phyloP scores from a whole-genome alignment of 2,888 invertebrate species.

The Pherbina coryleti region DNA sequence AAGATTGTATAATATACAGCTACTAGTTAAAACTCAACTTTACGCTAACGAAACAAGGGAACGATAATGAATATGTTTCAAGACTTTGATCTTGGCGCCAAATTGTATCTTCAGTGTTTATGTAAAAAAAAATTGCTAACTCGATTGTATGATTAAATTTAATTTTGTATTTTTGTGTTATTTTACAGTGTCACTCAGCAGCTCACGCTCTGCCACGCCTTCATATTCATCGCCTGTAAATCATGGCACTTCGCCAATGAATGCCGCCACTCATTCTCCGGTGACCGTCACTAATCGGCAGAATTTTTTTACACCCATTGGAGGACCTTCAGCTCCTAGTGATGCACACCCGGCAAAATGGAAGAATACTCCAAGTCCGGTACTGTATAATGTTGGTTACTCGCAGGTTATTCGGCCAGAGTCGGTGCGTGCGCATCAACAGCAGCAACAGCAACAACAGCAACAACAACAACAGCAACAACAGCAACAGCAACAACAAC shows the following conservation, averaged over 20 bases:
- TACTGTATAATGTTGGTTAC: slow-evolving; percentile 65
- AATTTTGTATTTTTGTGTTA: slow-evolving; percentile 41
- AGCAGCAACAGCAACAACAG: slow-evolving; percentile 54
- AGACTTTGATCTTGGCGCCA: slow-evolving; percentile 65
- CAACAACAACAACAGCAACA: slow-evolving; percentile 49
- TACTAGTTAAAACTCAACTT: background rate
- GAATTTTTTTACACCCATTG: slow-evolving; percentile 93
- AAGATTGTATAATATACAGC: background rate
- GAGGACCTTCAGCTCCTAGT: slow-evolving; percentile 53
- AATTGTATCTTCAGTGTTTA: slow-evolving; percentile 68
- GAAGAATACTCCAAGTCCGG: slow-evolving; percentile 68
- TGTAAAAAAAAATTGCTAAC: slow-evolving; percentile 53
- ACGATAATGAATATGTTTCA: slow-evolving; percentile 60
- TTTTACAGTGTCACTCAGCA: slow-evolving; percentile 86
- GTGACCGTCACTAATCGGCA: slow-evolving; percentile 81
- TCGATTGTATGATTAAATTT: background rate
- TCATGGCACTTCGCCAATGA: slow-evolving; percentile 77
- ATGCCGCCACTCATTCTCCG: slow-evolving; percentile 73
- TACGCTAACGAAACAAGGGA: background rate
- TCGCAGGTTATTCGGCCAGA: slow-evolving; percentile 64
- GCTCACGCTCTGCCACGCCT: slow-evolving; percentile 93
- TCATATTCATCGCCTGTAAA: slow-evolving; percentile 85
- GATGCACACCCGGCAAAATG: slow-evolving; percentile 59
- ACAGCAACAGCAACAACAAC: slow-evolving; percentile 42
- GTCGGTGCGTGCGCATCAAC: slow-evolving; percentile 59